A percentile compares a stretch with the other conserved stretches of the same genome.
phyloP scores from a whole-genome alignment of 2,888 invertebrate species.

The Tachina grossa region DNA sequence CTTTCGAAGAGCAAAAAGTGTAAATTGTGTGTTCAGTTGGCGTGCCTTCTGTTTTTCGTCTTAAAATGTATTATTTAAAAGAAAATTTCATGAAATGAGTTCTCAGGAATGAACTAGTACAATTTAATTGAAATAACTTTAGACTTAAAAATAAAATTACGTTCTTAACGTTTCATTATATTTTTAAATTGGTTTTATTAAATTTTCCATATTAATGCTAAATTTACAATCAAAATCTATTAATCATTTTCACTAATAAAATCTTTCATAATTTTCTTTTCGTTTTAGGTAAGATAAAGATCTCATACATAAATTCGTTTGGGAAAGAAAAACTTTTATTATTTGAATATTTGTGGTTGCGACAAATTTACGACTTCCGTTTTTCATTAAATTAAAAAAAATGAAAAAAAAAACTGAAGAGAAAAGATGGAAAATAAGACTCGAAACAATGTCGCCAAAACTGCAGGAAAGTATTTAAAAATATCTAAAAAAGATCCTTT shows the following conservation, averaged over 20 bases:
- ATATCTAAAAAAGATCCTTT: not conserved
- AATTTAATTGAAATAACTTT: not conserved
- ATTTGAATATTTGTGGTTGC: slow-evolving; percentile 66
- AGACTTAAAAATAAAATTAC: no score
- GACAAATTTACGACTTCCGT: slow-evolving; percentile 73
- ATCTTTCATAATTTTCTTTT: slow-evolving; percentile 42
- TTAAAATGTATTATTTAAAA: not conserved
- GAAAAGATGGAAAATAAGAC: slow-evolving; percentile 17
- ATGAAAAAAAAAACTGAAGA: not conserved
- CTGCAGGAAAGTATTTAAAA: slow-evolving; percentile 1
- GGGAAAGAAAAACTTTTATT: slow-evolving; percentile 52
- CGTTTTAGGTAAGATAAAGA: slow-evolving; percentile 60
- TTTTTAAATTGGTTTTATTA: not conserved
- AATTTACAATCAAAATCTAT: slow-evolving; percentile 25
- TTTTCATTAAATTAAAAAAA: slow-evolving; percentile 60
- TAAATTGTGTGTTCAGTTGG: not conserved
- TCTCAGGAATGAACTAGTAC: not conserved
- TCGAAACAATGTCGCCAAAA: slow-evolving; percentile 30
- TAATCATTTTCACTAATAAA: slow-evolving; percentile 37
- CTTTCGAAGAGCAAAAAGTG: not conserved
- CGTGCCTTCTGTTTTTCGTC: not conserved
- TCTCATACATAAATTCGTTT: slow-evolving; percentile 52
- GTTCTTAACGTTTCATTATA: not conserved
- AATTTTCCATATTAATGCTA: not conserved
- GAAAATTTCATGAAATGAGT: not conserved